Evolutionary conservation across 2,888 invertebrate genomes (phyloP).

Genomic region (Lithophane semibrunnea): DNA sequence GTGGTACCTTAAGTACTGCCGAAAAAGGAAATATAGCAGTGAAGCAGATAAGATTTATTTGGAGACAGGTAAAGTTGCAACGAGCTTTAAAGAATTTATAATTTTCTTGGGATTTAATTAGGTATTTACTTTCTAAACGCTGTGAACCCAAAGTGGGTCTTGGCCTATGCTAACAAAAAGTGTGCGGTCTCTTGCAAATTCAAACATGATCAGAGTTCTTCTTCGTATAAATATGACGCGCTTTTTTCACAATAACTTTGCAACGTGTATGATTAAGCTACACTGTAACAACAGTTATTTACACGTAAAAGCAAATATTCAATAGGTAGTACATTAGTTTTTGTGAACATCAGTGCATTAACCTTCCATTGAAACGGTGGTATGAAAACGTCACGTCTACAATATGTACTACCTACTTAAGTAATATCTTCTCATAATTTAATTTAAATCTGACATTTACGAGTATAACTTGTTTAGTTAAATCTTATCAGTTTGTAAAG

Average conservation of each 20-base stretch:
- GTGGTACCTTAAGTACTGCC: conserved; percentile 23
- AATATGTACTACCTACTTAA: conserved; percentile 22
- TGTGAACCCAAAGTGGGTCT: conserved; percentile 36
- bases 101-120: conserved; percentile 32
- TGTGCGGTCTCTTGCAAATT: conserved; percentile 18
- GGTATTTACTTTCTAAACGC: conserved; percentile 41
- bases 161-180: conserved; percentile 23
- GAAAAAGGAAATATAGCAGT: conserved; percentile 44
- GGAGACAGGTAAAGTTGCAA: neutral
- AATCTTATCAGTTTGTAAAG: conserved; percentile 48
- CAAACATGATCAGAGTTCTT: neutral
- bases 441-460: conserved; percentile 54
- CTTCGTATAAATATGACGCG: neutral
- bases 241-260: conserved; percentile 29
- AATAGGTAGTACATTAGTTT: conserved; percentile 40
- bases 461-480: conserved; percentile 31
- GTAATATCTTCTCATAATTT: conserved; percentile 41
- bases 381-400: conserved; percentile 50
- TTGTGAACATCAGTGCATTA: conserved; percentile 51
- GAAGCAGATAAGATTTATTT: conserved; percentile 48
- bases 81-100: neutral
- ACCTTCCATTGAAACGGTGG: conserved; percentile 48
- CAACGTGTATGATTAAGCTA: conserved; percentile 34
- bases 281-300: conserved; percentile 40
- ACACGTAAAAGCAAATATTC: conserved; percentile 40